Conservation (phyloP, 2,113 vertebrate genomes). For the Ramphastos sulfuratus region DNA sequence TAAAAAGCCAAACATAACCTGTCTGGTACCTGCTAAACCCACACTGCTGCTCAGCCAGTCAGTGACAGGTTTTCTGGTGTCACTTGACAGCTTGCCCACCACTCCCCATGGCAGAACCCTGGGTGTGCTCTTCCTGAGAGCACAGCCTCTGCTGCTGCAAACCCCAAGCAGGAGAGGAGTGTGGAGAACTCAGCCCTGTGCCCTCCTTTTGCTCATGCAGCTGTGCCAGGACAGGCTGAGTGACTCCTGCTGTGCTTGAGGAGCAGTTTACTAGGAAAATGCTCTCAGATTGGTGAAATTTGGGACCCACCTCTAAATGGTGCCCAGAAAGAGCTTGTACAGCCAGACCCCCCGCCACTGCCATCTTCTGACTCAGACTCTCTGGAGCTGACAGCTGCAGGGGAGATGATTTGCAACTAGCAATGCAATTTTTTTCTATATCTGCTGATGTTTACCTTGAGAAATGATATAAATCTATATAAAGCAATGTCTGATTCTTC, state of each 20-base stretch:
- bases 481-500: conserved; percentile 50
- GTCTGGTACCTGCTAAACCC: not conserved
- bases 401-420: conserved; percentile 81
- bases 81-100: not conserved
- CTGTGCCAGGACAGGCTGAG: conserved; percentile 35
- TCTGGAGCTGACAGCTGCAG: conserved; percentile 59
- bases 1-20: not conserved
- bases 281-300: conserved; percentile 16
- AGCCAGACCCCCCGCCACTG: conserved; percentile 35
- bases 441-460: conserved; percentile 77
- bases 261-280: not conserved
- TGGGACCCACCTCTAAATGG: conserved; percentile 60
- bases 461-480: conserved; percentile 55
- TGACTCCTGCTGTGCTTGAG: not conserved
- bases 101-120: not conserved
- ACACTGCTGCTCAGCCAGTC: not conserved
- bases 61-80: not conserved
- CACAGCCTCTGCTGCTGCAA: conserved; percentile 14
- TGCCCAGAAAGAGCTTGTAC: conserved; percentile 72
- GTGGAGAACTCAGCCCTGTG: conserved; percentile 36
- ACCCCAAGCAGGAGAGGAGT: not conserved
- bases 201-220: conserved; percentile 36
- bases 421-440: conserved; percentile 89
- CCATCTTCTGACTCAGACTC: conserved; percentile 45
- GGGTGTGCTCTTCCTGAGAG: not conserved